Evolutionary conservation across 1,140 invertebrate species (phyloP).

Genomic region (Scaptomyza graminum): DNA sequence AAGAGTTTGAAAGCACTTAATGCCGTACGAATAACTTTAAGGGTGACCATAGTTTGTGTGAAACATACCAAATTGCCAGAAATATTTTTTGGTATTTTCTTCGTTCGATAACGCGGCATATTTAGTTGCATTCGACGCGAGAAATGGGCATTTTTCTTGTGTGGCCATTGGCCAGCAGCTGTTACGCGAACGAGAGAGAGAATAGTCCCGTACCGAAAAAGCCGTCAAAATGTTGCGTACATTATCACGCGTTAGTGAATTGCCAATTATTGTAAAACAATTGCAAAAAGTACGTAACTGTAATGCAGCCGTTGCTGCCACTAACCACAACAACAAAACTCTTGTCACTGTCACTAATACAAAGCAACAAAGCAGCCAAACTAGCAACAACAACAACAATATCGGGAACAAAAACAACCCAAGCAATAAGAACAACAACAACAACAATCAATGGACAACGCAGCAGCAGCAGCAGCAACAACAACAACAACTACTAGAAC

Average conservation of each 20-base stretch:
- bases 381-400: slow-evolving; percentile 21
- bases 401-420: slow-evolving; percentile 12
- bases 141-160: slow-evolving; percentile 15
- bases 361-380: slow-evolving; percentile 28
- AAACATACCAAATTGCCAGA: background rate
- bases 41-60: background rate
- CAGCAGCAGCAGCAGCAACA: slow-evolving; percentile 35
- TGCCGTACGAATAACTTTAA: too few species aligned
- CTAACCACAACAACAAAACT: slow-evolving; percentile 39
- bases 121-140: slow-evolving; percentile 8
- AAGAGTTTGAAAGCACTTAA: too few species aligned
- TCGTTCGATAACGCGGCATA: background rate
- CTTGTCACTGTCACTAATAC: slow-evolving; percentile 37
- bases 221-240: slow-evolving; percentile 74
- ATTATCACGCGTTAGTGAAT: slow-evolving; percentile 75
- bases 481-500: slow-evolving; percentile 25
- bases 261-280: slow-evolving; percentile 79
- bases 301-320: slow-evolving; percentile 54
- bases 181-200: slow-evolving; percentile 49
- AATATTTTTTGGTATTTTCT: background rate
- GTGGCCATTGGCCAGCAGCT: slow-evolving; percentile 36
- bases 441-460: slow-evolving; percentile 19
- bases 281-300: slow-evolving; percentile 83
- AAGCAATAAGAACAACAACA: slow-evolving; percentile 31
- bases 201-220: slow-evolving; percentile 45